These are phyloP conservation scores for Cinclus mexicanus DNA, from an alignment of 2,113 vertebrate species.

Conservation along the genomic window DNA sequence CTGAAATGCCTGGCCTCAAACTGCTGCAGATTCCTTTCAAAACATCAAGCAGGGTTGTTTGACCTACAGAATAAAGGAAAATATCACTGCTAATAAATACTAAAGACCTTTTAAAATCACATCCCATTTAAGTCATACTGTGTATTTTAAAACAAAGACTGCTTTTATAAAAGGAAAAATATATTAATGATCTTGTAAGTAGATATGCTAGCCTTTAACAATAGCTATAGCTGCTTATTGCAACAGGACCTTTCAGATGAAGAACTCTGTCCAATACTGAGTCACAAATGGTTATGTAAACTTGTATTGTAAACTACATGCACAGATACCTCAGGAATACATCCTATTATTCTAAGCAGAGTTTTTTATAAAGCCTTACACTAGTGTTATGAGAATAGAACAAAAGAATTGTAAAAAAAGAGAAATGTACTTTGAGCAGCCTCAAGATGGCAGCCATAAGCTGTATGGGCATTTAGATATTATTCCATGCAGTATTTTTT, in stretches of 20 bases:
- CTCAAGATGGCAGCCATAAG: constrained; percentile 2
- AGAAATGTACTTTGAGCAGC: background rate
- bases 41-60: constrained; percentile 7
- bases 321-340: background rate
- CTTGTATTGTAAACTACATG: background rate
- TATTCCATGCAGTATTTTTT: background rate
- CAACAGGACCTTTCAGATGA: background rate
- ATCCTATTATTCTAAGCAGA: background rate
- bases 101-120: background rate
- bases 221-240: background rate
- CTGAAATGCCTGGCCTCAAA: constrained; percentile 21
- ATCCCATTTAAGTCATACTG: background rate
- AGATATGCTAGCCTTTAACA: background rate
- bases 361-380: background rate
- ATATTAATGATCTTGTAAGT: background rate
- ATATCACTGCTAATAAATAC: background rate
- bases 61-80: constrained; percentile 25
- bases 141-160: background rate
- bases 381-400: background rate
- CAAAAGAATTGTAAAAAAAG: background rate
- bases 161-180: background rate
- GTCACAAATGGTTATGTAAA: background rate
- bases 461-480: too few species aligned
- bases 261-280: background rate
- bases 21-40: constrained; percentile 7